Evolutionary conservation across 2,888 invertebrate species (phyloP), one percentile per base, ranked within the genome.

Genomic region (Xestia sexstrigata): DNA sequence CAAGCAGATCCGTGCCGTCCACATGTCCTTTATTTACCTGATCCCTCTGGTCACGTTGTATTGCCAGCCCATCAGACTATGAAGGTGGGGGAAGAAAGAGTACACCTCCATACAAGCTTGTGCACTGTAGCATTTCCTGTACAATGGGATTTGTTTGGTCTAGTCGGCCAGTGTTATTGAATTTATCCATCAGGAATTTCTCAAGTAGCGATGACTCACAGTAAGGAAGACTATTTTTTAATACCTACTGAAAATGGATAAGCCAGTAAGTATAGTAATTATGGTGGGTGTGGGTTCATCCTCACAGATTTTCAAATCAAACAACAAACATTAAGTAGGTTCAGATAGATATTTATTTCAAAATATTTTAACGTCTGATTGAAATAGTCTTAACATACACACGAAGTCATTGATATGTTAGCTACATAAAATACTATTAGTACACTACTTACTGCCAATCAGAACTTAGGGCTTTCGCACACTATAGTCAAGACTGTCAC

Each of bases 341-440:
- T 70, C 17, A 42, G 39, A 26, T 0, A 39, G 52, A 77, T 2
- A 77, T 76, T 76, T 76, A 76, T 76, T 76, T 26, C 6, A 49
- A 52, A 49, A 26, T 49, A 45, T 47, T 35, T 39, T 78, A 76
- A 66, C 55, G 20, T 65, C 17, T 6, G 26, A 78, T 66, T 58
- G 26, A 26, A 58, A 42, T 74, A 78, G 17, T 39, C 11, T 26
- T n/a, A 35, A 30, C 20, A 23, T 26, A 45, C 4, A 65, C 35
- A 66, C 17, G 17, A 17, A 58, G 58, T 58, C 58, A 58, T 15
- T 15, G 7, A 6, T n/a, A 58, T 47, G 2, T 2, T 13, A n/a
- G 13, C 13, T 55, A n/a, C n/a, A 55, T n/a, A 1, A 17, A 6
- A 8, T 23, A 23, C 17, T 20, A 13, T 66, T 17, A 42, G 20